Percentiles rank a stretch among this genome's conserved stretches.
Evolutionary conservation across 2,113 vertebrate genomes (phyloP).

Genomic region (Shinisaurus crocodilurus): DNA sequence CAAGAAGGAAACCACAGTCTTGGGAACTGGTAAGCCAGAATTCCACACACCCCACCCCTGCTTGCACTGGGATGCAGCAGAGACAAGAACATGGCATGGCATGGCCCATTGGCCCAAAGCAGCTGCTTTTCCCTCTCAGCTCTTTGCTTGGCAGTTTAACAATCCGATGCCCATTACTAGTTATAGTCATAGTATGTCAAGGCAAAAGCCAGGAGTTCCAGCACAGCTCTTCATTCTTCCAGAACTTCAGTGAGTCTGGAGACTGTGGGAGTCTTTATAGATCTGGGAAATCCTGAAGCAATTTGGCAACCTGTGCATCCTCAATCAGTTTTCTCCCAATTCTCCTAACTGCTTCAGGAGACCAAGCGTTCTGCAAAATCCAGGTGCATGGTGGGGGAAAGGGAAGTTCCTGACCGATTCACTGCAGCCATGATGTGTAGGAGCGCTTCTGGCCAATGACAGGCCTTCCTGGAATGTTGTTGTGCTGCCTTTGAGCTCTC

Average conservation of each 20-base stretch:
- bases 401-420: no score
- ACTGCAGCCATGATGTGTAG: accelerated
- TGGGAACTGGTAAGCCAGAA: neutral
- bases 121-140: neutral
- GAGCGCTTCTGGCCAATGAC: neutral
- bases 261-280: neutral
- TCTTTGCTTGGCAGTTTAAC: conserved; percentile 6
- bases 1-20: neutral
- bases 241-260: neutral
- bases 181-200: neutral
- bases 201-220: neutral
- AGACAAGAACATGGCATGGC: neutral
- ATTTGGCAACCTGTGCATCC: neutral
- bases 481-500: neutral
- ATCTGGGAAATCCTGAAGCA: neutral
- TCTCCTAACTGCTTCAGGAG: neutral
- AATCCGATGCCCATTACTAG: neutral
- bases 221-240: neutral
- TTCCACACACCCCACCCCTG: neutral
- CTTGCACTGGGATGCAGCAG: neutral
- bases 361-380: neutral
- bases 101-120: neutral
- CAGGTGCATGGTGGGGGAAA: neutral
- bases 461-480: neutral
- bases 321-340: neutral